These are phyloP conservation scores for Candoia aspera DNA, from an alignment of 2,113 vertebrate species.

Conservation along the genomic window DNA sequence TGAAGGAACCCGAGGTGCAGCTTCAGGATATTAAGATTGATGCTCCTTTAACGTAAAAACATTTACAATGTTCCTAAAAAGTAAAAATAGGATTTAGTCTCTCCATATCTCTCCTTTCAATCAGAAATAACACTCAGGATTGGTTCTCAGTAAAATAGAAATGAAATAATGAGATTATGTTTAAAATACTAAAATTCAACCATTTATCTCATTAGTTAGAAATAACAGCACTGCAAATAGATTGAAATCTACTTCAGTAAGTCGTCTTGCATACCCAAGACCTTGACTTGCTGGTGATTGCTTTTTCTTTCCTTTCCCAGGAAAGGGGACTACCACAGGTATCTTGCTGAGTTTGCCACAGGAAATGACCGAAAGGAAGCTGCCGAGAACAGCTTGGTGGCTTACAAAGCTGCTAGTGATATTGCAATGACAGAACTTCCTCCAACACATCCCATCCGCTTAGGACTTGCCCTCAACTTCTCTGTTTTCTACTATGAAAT, in stretches of 20 bases:
- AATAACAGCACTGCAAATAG: neutral
- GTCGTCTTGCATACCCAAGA: neutral
- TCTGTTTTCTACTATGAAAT: conserved; percentile 99
- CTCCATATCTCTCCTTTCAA: too few relatives aligned
- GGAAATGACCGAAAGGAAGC: conserved; percentile 98
- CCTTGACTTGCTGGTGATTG: neutral
- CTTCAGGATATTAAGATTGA: too few relatives aligned
- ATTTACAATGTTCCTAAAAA: too few relatives aligned
- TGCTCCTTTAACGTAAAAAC: too few relatives aligned
- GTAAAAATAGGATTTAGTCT: too few relatives aligned
- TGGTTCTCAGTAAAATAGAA: too few relatives aligned
- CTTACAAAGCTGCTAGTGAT: conserved; percentile 97
- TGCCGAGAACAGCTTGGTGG: conserved; percentile 97
- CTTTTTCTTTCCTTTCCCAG: conserved; percentile 64
- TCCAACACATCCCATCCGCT: conserved; percentile 95
- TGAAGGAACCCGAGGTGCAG: too few relatives aligned
- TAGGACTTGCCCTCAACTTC: conserved; percentile 98
- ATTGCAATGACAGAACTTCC: conserved; percentile 96
- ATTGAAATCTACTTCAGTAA: neutral
- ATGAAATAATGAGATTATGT: neutral
- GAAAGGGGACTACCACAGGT: conserved; percentile 99
- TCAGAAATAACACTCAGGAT: too few relatives aligned
- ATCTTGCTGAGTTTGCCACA: conserved; percentile 98
- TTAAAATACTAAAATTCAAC: neutral
- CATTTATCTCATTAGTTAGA: neutral